These are phyloP conservation scores for Bufo gargarizans DNA, from an alignment of 2,113 vertebrate species.

Conservation along the genomic window DNA sequence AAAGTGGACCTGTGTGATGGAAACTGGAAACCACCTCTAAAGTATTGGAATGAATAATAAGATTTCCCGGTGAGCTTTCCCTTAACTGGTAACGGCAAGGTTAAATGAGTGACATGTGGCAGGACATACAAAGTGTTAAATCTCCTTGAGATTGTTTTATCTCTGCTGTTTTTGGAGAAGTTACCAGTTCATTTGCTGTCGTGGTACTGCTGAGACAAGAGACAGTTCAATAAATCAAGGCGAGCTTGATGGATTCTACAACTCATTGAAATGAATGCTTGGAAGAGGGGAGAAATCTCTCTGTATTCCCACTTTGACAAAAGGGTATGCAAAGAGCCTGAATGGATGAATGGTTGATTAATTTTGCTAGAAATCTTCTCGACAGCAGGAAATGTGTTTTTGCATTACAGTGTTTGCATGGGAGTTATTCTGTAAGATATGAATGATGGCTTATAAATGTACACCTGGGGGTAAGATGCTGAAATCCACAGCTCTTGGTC, in stretches of 20 bases:
- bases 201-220: conserved; percentile 98
- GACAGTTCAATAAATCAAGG: conserved; percentile 99
- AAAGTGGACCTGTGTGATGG: neutral
- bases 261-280: conserved; percentile 88
- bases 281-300: conserved; percentile 92
- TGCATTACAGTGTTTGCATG: conserved; percentile 91
- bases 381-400: conserved; percentile 98
- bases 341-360: conserved; percentile 99
- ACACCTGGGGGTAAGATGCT: conserved; percentile 88
- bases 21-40: neutral
- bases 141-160: conserved; percentile 76
- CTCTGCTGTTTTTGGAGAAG: conserved; percentile 80
- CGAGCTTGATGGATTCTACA: conserved; percentile 98
- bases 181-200: conserved; percentile 99
- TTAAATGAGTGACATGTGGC: conserved; percentile 26
- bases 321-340: conserved; percentile 99
- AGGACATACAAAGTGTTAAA: conserved; percentile 35
- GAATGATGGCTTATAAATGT: conserved; percentile 89
- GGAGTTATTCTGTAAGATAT: conserved; percentile 81
- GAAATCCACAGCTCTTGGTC: conserved; percentile 67
- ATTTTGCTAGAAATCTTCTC: conserved; percentile 96
- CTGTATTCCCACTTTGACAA: conserved; percentile 92
- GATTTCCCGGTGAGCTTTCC: neutral
- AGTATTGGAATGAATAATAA: neutral
- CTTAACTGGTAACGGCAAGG: conserved; percentile 8